Evolutionary conservation across 2,888 invertebrate genomes (phyloP).

Genomic region (Rapana venosa): DNA sequence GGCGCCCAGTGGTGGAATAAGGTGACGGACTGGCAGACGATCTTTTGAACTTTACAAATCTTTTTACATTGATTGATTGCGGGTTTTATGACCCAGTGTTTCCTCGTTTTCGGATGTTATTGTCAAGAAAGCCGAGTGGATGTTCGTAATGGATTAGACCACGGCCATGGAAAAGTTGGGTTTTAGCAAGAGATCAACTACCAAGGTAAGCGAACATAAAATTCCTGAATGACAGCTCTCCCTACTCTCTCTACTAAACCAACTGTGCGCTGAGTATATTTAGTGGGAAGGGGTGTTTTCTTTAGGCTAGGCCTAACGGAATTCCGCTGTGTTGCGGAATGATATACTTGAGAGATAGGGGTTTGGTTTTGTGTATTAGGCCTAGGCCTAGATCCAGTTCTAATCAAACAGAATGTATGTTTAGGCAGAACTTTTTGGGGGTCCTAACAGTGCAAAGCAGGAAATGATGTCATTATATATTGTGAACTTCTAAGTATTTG

Average conservation of each 20-base stretch:
- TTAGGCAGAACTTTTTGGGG: no score
- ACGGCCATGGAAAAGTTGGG: slow-evolving; percentile 33
- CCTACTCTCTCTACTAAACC: not conserved
- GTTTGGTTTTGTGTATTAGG: no score
- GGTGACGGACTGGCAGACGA: not conserved
- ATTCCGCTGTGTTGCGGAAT: no score
- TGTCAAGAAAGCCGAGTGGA: not conserved
- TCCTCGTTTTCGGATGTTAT: not conserved
- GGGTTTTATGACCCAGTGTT: not conserved
- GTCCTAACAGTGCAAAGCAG: no score
- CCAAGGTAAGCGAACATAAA: slow-evolving; percentile 15
- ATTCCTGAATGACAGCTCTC: slow-evolving; percentile 20
- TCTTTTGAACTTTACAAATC: slow-evolving; percentile 4
- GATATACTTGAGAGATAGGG: no score
- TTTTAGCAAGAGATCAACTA: not conserved
- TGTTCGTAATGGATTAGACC: not conserved
- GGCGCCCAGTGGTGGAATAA: slow-evolving; percentile 37
- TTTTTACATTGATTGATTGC: not conserved
- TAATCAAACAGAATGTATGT: no score
- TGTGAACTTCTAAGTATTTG: no score
- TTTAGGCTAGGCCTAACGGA: not conserved
- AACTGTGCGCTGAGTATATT: not conserved
- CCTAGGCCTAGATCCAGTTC: no score
- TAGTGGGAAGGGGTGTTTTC: not conserved
- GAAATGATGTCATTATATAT: no score